Conservation (phyloP, 2,888 invertebrate species). For the Diadromus collaris region DNA sequence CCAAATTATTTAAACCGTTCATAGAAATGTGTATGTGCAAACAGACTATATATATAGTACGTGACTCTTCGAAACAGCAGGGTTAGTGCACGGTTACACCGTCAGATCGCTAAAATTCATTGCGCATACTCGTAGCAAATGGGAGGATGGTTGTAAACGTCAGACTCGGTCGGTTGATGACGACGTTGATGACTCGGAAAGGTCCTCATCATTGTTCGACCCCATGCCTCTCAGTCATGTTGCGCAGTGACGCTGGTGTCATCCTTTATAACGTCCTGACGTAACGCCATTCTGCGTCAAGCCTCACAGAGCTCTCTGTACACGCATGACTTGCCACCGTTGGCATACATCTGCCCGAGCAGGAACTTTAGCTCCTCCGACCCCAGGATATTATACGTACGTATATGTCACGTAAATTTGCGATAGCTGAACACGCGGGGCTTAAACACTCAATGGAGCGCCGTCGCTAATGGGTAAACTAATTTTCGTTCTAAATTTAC, state of each 20-base stretch:
- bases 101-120: constrained; percentile 11
- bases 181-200: constrained; percentile 37
- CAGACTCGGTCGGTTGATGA: constrained; percentile 23
- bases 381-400: neutral
- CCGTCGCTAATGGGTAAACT: constrained; percentile 44
- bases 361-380: constrained; percentile 13
- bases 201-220: constrained; percentile 25
- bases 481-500: constrained; percentile 55
- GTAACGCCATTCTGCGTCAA: constrained; percentile 41
- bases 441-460: constrained; percentile 30
- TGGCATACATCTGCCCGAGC: constrained; percentile 19
- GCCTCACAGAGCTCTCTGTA: constrained; percentile 11
- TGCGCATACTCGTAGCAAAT: neutral
- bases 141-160: constrained; percentile 2
- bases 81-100: constrained; percentile 8
- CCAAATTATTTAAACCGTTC: no score
- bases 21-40: neutral
- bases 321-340: constrained; percentile 27
- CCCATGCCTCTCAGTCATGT: constrained; percentile 22
- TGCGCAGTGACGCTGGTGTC: constrained; percentile 27
- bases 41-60: neutral
- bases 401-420: constrained; percentile 12
- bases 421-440: constrained; percentile 21
- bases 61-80: constrained; percentile 7
- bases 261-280: constrained; percentile 36